phyloP scores from a whole-genome alignment of 2,888 invertebrate genomes.

The Automeris io region DNA sequence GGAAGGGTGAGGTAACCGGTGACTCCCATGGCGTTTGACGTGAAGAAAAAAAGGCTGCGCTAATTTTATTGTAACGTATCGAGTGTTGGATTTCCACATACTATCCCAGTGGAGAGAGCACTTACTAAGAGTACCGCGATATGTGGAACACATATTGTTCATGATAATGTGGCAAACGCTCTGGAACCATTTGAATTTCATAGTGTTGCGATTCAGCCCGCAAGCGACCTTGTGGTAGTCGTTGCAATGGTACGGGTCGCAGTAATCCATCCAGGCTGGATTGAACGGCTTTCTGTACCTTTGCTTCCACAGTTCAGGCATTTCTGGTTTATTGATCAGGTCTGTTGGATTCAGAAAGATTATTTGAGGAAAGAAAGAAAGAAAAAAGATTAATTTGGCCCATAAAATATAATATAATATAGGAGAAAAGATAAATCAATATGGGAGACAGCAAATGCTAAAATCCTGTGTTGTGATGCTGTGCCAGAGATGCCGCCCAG shows the following conservation, averaged over 20 bases:
- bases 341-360: conserved; percentile 17
- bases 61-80: background rate
- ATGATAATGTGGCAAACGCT: conserved; percentile 49
- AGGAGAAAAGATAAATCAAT: no score
- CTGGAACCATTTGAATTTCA: conserved; percentile 53
- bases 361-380: background rate
- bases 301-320: conserved; percentile 23
- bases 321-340: conserved; percentile 29
- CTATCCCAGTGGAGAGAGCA: conserved; percentile 3
- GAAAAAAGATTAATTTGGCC: no score
- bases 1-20: no score
- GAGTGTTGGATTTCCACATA: background rate
- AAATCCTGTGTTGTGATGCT: no score
- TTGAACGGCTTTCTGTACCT: conserved; percentile 19
- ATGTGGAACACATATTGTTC: conserved; percentile 42
- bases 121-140: conserved; percentile 45
- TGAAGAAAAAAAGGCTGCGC: no score
- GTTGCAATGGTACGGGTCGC: conserved; percentile 53
- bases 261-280: conserved; percentile 51
- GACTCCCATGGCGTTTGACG: no score
- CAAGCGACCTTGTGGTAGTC: conserved; percentile 40
- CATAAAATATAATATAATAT: no score
- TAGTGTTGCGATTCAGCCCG: conserved; percentile 35
- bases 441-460: no score
- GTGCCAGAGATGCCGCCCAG: no score